Base-by-base conservation (phyloP, 2,888 invertebrate genomes). In the Hemistola chrysoprasaria region DNA sequence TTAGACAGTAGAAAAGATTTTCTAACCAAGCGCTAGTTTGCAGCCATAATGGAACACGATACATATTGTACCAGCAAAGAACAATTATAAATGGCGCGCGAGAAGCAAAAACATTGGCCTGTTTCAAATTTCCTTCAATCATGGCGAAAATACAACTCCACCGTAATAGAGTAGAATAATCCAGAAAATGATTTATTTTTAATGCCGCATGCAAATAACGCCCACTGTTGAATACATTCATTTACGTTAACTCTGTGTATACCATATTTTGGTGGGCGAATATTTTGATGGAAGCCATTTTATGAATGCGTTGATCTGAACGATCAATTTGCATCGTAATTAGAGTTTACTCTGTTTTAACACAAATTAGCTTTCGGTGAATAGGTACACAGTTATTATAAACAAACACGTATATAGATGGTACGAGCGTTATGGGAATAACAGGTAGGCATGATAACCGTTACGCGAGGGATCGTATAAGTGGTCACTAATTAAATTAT, bases 281-380 rank as follows among this genome's bases (percentile, higher is more conserved):
- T 50, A 68, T 67, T 67, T 65, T 67, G 66, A 66, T 65, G 60
- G 59, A 53, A 56, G 59, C 62, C 58, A 68, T 72, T 77, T 79
- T 78, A 78, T 78, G 73, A 76, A 71, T 71, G 65, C 64, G 70
- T 64, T 72, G 73, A 80, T 74, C 71, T 67, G 71, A 73, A 74
- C 78, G 75, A 78, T 78, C 78, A 81, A 86, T 85, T 87, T 85
- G 83, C 81, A 86, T 86, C 57, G 65, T 81, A 85, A 87, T 84
- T 78, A 81, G 74, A 73, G 70, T 75, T 75, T 65, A 70, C 67
- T 72, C 65, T 72, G 73, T 77, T 81, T 78, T 72, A 74, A 78
- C 73, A 73, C 78, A 81, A 80, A 83, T 84, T 81, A 80, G 69
- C 72, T 77, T 68, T 65, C 69, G 65, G 68, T 65, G 62, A 68